Base-by-base conservation (phyloP, 30 jellyfish, hydroid and myxozoan species). In the Catostylus mosaicus region DNA sequence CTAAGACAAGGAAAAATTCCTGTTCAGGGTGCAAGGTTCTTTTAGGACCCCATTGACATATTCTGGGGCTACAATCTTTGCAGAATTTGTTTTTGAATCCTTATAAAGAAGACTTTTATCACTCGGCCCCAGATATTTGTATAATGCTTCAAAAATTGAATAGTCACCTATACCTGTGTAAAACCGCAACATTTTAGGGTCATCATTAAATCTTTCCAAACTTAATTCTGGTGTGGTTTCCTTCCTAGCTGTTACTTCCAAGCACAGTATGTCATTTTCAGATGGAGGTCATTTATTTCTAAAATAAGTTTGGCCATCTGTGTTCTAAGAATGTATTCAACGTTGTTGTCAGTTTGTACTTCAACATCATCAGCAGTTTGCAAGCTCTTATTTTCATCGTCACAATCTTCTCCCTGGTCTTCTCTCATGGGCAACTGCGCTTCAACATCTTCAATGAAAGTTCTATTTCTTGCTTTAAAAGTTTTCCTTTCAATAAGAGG, bases 1-100 rank as follows among this genome's bases (percentile, higher is more conserved):
- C 80, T 32, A 74, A 68, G 19, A 70, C 70, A 64, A 80, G 64
- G 48, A 87, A 87, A 87, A 68, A 66, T 50, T 87, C 96, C 20
- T 38, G 73, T 73, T 87, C 96, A 46, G 87, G 88, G 16, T 20
- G 52, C 27, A 62, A 46, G 14, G 60, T 67, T 50, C 97, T 64
- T 74, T 64, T 45, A 30, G 86, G 77, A 7, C 94, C 89, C 1
- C 77, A 29, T 68, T 78, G 50, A 19, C 38, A 33, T 65, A 54
- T 31, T 65, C 77, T 65, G 77, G 56, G 77, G 29, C 31, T 30
- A 23, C 31, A 3, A 65, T 26, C 16, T 65, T 65, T 54, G 29
- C 77, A 26, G 77, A 65, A 65, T 65, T 65, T 36, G 89, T 60
- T 10, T 30, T 59, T 9, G 89, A 78, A 60, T 46, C 82, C 9